Conservation (phyloP, 2,113 vertebrate genomes). For the Pleuronectes platessa region DNA sequence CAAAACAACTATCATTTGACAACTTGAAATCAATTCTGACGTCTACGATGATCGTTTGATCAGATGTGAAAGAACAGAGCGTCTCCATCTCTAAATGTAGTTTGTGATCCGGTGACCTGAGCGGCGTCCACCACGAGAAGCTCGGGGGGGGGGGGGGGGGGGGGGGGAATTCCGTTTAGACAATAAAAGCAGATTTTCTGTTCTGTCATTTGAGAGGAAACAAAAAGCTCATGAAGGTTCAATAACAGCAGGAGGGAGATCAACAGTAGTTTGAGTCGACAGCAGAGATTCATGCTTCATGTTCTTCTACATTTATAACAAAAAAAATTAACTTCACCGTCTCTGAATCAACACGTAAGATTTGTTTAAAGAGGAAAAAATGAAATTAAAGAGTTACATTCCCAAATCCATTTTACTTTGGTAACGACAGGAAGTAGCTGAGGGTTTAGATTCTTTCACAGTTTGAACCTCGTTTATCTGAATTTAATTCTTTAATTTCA, state of each 20-base stretch:
- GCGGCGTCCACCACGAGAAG: too few relatives aligned
- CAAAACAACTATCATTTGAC: too few relatives aligned
- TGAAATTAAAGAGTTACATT: not conserved
- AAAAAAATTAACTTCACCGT: not conserved
- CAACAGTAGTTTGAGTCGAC: constrained; percentile 1
- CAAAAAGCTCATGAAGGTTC: constrained; percentile 38
- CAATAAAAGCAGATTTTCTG: too few relatives aligned
- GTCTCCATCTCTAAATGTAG: too few relatives aligned
- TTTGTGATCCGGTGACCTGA: too few relatives aligned
- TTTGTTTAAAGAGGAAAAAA: not conserved
- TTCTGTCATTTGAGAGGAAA: constrained; percentile 3
- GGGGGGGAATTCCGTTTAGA: too few relatives aligned
- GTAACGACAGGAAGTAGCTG: constrained; percentile 29
- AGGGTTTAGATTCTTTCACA: not conserved
- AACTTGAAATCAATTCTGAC: too few relatives aligned
- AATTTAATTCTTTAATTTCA: not conserved
- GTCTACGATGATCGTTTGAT: too few relatives aligned
- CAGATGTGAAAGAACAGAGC: too few relatives aligned
- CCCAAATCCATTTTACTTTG: constrained; percentile 37
- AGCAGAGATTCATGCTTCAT: constrained; percentile 31
- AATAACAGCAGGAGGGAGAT: too few relatives aligned
- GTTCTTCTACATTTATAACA: not conserved
- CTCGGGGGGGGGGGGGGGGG: too few relatives aligned
- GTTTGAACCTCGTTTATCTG: not conserved
- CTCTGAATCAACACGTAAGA: not conserved